These are phyloP conservation scores for Drosophila trapezifrons DNA, from an alignment of 1,140 invertebrate species.

Conservation along the genomic window DNA sequence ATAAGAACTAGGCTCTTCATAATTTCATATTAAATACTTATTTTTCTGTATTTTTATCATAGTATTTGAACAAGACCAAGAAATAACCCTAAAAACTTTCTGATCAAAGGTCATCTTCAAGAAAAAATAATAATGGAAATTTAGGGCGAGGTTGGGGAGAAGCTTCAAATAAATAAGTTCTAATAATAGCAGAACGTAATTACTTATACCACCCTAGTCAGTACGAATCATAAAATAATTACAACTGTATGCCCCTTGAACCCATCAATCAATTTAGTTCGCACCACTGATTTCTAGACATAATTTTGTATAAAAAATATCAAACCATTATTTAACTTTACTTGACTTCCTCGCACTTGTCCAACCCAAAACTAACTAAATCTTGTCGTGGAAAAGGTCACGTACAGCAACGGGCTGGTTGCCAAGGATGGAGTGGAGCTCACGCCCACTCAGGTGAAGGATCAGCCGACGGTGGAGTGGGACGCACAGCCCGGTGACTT, in stretches of 20 bases:
- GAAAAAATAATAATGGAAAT: background rate
- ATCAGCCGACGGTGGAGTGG: slow-evolving; percentile 88
- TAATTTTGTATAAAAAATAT: background rate
- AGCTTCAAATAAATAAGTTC: too few relatives aligned
- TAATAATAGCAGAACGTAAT: background rate
- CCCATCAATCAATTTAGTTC: background rate
- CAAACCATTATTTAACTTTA: background rate
- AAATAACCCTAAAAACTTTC: slow-evolving; percentile 14
- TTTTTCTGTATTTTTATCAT: background rate
- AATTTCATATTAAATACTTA: background rate
- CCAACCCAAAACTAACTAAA: background rate
- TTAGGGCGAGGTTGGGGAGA: too few relatives aligned
- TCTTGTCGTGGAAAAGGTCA: slow-evolving; percentile 50
- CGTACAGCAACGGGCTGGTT: slow-evolving; percentile 86
- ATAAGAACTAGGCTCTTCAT: too few relatives aligned
- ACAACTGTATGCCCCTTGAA: background rate
- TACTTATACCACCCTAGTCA: background rate
- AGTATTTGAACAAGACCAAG: background rate
- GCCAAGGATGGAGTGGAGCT: slow-evolving; percentile 88
- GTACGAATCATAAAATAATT: background rate
- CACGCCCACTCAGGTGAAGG: slow-evolving; percentile 89
- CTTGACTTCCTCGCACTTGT: background rate
- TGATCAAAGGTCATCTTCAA: slow-evolving; percentile 50
- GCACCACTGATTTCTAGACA: background rate
- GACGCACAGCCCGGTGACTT: slow-evolving; percentile 86